Conservation (phyloP, 2,797 vertebrate genomes). For the Channallabes apus region DNA sequence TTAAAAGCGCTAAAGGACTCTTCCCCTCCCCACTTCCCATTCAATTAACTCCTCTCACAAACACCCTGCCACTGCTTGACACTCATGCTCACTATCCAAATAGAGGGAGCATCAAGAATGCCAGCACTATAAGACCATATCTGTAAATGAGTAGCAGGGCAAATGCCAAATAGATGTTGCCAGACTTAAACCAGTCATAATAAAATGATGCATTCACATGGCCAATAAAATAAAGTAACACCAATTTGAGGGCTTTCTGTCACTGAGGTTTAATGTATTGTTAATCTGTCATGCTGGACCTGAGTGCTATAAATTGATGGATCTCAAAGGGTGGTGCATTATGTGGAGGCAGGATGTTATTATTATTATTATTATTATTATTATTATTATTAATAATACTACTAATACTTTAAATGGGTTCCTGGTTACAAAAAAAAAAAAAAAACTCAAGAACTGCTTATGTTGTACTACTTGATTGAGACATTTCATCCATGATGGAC, state of each 20-base stretch:
- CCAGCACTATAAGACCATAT: constrained; percentile 34
- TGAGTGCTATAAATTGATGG: background rate
- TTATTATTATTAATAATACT: background rate
- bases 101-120: constrained; percentile 35
- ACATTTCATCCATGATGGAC: background rate
- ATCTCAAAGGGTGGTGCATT: background rate
- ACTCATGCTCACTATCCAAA: constrained; percentile 53
- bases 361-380: background rate
- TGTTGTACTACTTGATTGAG: background rate
- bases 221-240: constrained; percentile 7
- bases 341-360: background rate
- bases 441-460: background rate
- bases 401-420: background rate
- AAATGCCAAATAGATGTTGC: constrained; percentile 1
- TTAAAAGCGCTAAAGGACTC: constrained; percentile 66
- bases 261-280: background rate
- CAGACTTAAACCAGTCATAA: background rate
- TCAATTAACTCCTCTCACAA: constrained; percentile 61
- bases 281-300: background rate
- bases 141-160: constrained; percentile 32
- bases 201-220: background rate
- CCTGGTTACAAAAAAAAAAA: background rate
- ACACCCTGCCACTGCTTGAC: constrained; percentile 43
- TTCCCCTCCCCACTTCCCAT: constrained; percentile 66
- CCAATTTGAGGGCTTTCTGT: background rate